Evolutionary conservation across 2,797 vertebrate genomes (phyloP), one percentile per base, ranked within the genome.

Genomic region (Cyclura pinguis): DNA sequence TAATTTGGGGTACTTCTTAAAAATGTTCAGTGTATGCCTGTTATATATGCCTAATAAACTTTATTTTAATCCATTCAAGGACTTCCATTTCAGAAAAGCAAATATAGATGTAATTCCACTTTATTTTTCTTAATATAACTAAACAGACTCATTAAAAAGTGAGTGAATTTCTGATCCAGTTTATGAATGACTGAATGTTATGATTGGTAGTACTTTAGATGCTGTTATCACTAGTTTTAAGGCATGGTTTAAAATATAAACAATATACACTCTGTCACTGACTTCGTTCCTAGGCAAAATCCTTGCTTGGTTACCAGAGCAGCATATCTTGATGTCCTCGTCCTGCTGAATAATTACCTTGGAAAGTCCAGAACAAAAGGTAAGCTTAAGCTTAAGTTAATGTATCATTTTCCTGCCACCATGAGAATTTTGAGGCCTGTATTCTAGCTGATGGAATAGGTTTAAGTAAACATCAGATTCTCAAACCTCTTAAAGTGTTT

Each of bases 251-350:
- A 85, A 85, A 72, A 18, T 50, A 47, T 84, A 69, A 81, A 10
- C 24, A 32, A 86, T 74, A 74, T 83, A 76, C 87, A 13, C 67
- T 77, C 6, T 82, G 1, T 16, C 73, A 24, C 32, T 84, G 22
- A 84, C 86, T 93, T 81, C 84, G 88, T 95, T 94, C 93, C 67
- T 94, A 99, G 98, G 93, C 94, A 96, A 89, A 99, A 99, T 95
- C 95, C 96, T 62, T 99, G 98, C 95, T 95, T 98, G 93, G 98
- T 99, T 94, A 99, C 98, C 91, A 98, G 98, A 97, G 98, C 98
- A 88, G 97, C 98, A 18, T 98, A 96, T 94, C 94, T 99, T 90
- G 98, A 99, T 92, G 95, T 99, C 91, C 91, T 99, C 94, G 92
- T 96, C 93, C 95, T 97, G 86, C 94, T 99, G 93, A 98, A 97